Conservation (phyloP, 2,888 invertebrate species). For the Neoitamus cyanurus region DNA sequence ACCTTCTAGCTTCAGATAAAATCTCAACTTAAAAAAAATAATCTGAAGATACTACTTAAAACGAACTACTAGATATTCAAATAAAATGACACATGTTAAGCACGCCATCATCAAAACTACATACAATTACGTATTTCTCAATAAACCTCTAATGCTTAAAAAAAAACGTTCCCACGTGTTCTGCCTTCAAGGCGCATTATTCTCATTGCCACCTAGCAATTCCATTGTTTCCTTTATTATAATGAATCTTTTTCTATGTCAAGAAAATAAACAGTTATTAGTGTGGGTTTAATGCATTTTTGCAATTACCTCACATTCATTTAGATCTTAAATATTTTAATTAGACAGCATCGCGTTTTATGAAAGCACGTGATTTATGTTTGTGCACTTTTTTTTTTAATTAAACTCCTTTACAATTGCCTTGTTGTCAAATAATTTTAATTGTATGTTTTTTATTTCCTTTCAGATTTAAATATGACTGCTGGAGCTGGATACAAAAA, state of each 20-base stretch:
- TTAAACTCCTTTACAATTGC: neutral
- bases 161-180: neutral
- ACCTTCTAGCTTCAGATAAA: neutral
- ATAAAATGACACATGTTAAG: neutral
- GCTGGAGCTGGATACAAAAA: conserved; percentile 61
- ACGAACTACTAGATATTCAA: neutral
- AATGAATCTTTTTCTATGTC: conserved; percentile 16
- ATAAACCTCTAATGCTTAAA: neutral
- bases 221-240: conserved; percentile 23
- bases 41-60: too few relatives aligned
- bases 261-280: conserved; percentile 18
- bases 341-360: neutral
- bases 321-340: neutral
- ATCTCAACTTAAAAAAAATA: too few relatives aligned
- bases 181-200: neutral
- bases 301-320: neutral
- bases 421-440: too few relatives aligned
- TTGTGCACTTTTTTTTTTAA: neutral
- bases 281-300: neutral
- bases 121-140: neutral
- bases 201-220: neutral
- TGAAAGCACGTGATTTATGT: neutral
- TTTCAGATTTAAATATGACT: conserved; percentile 51
- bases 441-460: too few relatives aligned
- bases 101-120: neutral